These are phyloP conservation scores for Perognathus longimembris DNA, from an alignment of 2,113 vertebrate genomes.

Conservation along the genomic window DNA sequence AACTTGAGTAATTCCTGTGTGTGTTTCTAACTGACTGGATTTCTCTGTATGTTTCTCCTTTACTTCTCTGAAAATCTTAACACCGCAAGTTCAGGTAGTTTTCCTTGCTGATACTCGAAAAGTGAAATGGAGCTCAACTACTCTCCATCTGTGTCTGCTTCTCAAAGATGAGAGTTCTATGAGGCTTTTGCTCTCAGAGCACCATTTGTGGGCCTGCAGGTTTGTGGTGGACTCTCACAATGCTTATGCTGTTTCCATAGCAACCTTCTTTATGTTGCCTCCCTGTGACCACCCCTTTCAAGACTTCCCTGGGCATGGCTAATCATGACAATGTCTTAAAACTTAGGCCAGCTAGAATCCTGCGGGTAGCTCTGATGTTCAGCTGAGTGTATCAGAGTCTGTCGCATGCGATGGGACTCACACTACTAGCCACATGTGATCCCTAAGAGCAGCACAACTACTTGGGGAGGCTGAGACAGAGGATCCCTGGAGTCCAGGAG, in stretches of 20 bases:
- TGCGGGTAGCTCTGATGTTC: not conserved
- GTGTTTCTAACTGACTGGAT: not conserved
- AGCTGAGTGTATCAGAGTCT: not conserved
- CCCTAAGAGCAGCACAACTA: not conserved
- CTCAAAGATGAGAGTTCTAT: not conserved
- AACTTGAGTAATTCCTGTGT: not conserved
- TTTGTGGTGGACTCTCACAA: not conserved
- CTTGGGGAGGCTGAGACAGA: no score
- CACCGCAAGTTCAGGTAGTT: not conserved
- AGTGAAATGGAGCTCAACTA: not conserved
- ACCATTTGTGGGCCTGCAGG: not conserved
- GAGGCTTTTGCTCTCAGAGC: not conserved
- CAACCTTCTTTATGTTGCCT: no score
- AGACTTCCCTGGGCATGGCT: not conserved
- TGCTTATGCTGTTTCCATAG: accelerated
- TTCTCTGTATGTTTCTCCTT: not conserved
- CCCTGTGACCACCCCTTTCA: not conserved
- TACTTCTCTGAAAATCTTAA: not conserved
- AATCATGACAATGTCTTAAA: not conserved
- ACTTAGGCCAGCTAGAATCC: not conserved
- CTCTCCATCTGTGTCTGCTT: not conserved
- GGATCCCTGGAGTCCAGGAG: not conserved
- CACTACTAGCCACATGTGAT: not conserved
- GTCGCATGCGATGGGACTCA: not conserved
- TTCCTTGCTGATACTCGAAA: not conserved